Base-by-base conservation (phyloP, 1,140 invertebrate genomes). In the Orius insidiosus region DNA sequence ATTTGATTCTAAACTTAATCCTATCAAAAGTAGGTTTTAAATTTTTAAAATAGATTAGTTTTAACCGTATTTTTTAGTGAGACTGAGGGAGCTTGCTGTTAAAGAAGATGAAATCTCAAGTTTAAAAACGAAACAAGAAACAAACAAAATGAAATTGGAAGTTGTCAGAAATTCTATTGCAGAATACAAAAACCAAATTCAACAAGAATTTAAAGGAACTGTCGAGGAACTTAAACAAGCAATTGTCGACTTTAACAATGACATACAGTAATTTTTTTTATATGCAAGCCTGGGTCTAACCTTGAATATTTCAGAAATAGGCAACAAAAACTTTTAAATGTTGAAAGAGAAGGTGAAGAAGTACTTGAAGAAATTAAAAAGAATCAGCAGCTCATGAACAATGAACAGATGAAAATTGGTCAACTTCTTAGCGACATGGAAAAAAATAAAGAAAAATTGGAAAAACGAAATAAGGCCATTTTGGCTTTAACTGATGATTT, bases 221-320 rank as follows among this genome's bases (percentile, higher is more conserved):
- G 65, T 71, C 51, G 62, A 67, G 36, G 70, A 80, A 45, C 65
- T 88, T 31, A 61, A 74, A 37, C 55, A 70, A 33, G 69, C 69
- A 54, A 74, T 86, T 6, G 48, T 52, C 11, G 59, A 61, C 52
- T 63, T 69, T 31, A 54, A 62, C 5, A 7, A 60, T 60, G 52
- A 55, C 63, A 39, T 65, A 63, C 60, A 60, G 66, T 70, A 58
- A n/a, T n/a, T n/a, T n/a, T n/a, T n/a, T n/a, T n/a, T n/a, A n/a
- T n/a, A n/a, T n/a, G n/a, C n/a, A n/a, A n/a, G n/a, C n/a, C n/a
- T n/a, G n/a, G n/a, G n/a, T n/a, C n/a, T n/a, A n/a, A n/a, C n/a
- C n/a, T n/a, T n/a, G 2, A 18, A 30, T 18, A 33, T 24, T 24
- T 24, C 7, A 24, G 24, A 45, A 45, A n/a, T 33, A 4, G 7